Base-by-base conservation (phyloP, 2,113 vertebrate genomes). In the Hippocampus barbouri region DNA sequence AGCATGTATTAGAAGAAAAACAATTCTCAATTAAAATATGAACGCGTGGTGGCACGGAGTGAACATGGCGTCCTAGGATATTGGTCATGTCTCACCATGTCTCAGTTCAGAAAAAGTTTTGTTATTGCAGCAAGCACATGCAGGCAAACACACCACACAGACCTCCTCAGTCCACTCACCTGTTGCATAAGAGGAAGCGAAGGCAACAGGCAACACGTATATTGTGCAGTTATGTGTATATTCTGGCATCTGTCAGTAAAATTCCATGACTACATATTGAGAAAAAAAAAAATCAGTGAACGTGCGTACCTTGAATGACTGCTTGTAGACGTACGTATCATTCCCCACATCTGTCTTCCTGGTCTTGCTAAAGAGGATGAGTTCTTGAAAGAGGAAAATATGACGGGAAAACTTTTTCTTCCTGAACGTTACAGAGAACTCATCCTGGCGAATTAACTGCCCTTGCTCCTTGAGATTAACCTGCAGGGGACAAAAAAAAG, bases 381-480 rank as follows among this genome's bases (percentile, higher is more conserved):
- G 92, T 30, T 94, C 92, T 81, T 92, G 90, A 70, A 94, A 94
- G 61, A 93, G 91, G 65, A 93, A 94, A 70, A 93, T 79, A 71
- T 93, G 92, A 2, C 92, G 90, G 71, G 82, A 88, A 71, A 86
- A 92, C 72, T 91, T 94, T 63, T 89, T 93, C 73, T 93, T 93
- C 68, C 91, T 85, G 69, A 90, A 92, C 4, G 86, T 92, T 2
- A 93, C 86, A 30, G 89, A 30, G 73, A 93, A 92, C 83, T 93
- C 92, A 34, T 93, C 91, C 72, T 93, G 92, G 3, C 88, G 85
- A 70, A 93, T 91, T 54, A 94, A 80, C 77, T 91, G 89, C 1
- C 92, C 92, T 79, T 93, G 92, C 81, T 94, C 92, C 84, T 94
- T 93, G 69, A 93, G 74, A 82, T 93, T 94, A 53, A 93, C 93